These are phyloP conservation scores for Pelecanoides urinatrix DNA, from an alignment of 2,113 vertebrate species.

Conservation along the genomic window DNA sequence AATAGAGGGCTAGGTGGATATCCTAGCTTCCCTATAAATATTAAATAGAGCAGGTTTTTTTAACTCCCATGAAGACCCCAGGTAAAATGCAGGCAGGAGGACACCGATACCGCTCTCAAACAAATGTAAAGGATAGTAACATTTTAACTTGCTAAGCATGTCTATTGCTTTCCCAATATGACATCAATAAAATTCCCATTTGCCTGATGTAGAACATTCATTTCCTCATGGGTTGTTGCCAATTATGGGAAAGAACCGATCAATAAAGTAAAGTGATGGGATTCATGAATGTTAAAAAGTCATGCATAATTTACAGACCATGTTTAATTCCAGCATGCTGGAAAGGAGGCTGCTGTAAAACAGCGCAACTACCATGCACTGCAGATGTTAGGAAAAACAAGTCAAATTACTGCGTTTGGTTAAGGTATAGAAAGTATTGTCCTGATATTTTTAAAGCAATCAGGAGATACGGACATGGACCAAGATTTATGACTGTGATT, in stretches of 20 bases:
- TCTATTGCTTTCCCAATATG: background rate
- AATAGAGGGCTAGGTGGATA: background rate
- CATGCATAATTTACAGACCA: background rate
- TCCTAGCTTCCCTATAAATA: background rate
- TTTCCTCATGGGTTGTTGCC: background rate
- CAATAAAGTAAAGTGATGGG: background rate
- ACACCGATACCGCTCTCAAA: background rate
- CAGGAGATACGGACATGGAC: background rate
- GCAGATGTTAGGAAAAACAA: background rate
- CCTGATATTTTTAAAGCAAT: slow-evolving; percentile 3
- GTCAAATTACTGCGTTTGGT: background rate
- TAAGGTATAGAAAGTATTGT: slow-evolving; percentile 6
- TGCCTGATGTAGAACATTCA: background rate
- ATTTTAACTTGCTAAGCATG: background rate
- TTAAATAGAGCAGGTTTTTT: background rate
- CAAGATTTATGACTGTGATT: slow-evolving; percentile 71
- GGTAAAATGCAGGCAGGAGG: background rate
- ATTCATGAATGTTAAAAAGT: background rate
- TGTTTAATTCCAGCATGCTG: background rate
- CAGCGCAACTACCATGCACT: background rate
- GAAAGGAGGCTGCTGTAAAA: background rate
- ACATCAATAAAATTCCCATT: slow-evolving; percentile 35
- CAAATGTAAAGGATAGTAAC: background rate
- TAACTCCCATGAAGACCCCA: background rate
- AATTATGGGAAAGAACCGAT: background rate